These are phyloP conservation scores for Acrocephalus arundinaceus DNA, from an alignment of 2,113 vertebrate genomes.

Conservation along the genomic window DNA sequence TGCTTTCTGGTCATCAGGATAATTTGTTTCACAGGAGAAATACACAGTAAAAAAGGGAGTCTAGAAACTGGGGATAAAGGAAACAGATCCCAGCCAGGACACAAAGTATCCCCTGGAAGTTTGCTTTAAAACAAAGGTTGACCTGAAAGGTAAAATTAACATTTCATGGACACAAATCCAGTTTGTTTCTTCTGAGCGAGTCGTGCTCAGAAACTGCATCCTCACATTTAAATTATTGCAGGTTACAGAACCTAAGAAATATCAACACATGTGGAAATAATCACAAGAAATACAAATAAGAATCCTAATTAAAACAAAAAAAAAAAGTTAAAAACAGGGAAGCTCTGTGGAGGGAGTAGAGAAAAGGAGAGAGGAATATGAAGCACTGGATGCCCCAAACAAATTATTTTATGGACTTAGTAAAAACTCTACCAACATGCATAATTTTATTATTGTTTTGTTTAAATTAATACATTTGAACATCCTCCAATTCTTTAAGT, in stretches of 20 bases:
- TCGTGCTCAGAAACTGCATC: not conserved
- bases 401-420: not conserved
- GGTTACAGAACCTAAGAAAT: not conserved
- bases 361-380: not conserved
- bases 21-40: not conserved
- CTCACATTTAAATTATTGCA: not conserved
- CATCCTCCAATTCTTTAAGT: not conserved
- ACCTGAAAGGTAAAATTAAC: not conserved
- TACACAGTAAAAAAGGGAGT: not conserved
- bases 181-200: not conserved
- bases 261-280: not conserved
- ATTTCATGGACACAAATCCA: accelerated
- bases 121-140: not conserved
- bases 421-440: not conserved
- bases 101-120: not conserved
- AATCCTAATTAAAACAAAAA: not conserved
- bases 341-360: not conserved
- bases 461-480: not conserved
- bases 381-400: not conserved
- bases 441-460: not conserved
- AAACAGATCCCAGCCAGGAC: accelerated
- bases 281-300: not conserved
- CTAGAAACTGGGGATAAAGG: not conserved
- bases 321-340: not conserved
- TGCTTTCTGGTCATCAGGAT: not conserved